Percentiles rank a stretch among this genome's conserved stretches.
These are phyloP conservation scores for Myocastor coypus DNA, from an alignment of 2,113 vertebrate species.

Conservation along the genomic window DNA sequence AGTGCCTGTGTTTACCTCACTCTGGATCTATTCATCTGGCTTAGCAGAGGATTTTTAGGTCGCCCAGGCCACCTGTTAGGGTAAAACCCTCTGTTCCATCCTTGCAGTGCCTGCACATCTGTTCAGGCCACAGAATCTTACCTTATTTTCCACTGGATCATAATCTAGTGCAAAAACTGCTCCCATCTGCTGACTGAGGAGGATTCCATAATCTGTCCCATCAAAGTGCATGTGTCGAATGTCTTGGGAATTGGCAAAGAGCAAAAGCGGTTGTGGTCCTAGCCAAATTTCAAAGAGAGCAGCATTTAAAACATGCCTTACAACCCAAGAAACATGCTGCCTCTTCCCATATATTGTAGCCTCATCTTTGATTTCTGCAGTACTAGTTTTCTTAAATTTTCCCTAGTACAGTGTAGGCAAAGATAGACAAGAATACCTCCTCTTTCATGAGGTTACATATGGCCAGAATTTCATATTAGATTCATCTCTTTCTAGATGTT, in stretches of 20 bases:
- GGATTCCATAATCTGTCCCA: conserved; percentile 87
- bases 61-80: not conserved
- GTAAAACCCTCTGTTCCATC: conserved; percentile 74
- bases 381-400: not conserved
- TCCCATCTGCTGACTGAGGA: conserved; percentile 92
- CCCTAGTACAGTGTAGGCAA: not conserved
- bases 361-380: not conserved
- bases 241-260: conserved; percentile 93
- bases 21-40: not conserved
- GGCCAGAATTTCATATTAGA: not conserved
- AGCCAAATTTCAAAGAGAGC: conserved; percentile 62
- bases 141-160: conserved; percentile 93
- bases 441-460: not conserved
- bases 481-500: not conserved
- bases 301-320: not conserved
- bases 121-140: conserved; percentile 84
- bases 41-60: conserved; percentile 27
- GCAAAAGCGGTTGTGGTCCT: conserved; percentile 91
- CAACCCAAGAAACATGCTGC: not conserved
- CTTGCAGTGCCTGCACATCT: conserved; percentile 78
- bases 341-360: not conserved
- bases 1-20: not conserved
- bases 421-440: not conserved
- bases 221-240: conserved; percentile 90
- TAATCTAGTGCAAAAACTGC: conserved; percentile 92